Evolutionary conservation across 2,888 invertebrate species (phyloP).

Genomic region (Philereme vetulata): DNA sequence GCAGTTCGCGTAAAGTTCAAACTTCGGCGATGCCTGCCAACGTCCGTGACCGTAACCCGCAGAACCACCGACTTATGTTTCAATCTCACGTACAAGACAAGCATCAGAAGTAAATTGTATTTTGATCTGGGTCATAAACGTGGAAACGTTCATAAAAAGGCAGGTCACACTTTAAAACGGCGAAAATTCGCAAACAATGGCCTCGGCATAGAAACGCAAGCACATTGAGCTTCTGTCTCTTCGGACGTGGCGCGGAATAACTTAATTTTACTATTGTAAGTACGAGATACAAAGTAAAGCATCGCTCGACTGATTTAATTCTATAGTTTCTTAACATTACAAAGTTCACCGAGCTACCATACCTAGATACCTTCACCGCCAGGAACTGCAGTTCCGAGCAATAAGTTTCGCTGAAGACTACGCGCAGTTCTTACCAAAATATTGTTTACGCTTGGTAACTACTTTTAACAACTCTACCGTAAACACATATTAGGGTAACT

Average conservation of each 20-base stretch:
- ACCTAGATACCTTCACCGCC: constrained; percentile 20
- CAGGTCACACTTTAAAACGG: constrained; percentile 55
- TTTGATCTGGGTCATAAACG: constrained; percentile 72
- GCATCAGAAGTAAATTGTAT: constrained; percentile 71
- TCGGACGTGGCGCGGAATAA: constrained; percentile 48
- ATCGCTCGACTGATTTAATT: constrained; percentile 22
- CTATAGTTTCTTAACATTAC: constrained; percentile 23
- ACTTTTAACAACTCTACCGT: neutral
- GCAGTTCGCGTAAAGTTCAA: constrained; percentile 54
- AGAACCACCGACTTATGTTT: constrained; percentile 56
- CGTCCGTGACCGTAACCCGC: constrained; percentile 67
- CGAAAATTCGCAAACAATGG: constrained; percentile 63
- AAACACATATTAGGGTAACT: too few species aligned
- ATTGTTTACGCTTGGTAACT: constrained; percentile 1
- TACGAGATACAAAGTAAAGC: constrained; percentile 25
- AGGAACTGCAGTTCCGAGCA: constrained; percentile 23
- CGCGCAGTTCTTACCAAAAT: constrained; percentile 31
- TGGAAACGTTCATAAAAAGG: constrained; percentile 64
- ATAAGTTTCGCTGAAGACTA: constrained; percentile 34
- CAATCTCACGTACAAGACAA: constrained; percentile 71
- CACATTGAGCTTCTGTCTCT: constrained; percentile 47
- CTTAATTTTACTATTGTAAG: constrained; percentile 35
- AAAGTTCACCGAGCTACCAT: constrained; percentile 23
- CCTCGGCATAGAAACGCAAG: constrained; percentile 62
- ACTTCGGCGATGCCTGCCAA: constrained; percentile 58